Conservation (phyloP, 23 tunicate genomes). For the Styela clava region DNA sequence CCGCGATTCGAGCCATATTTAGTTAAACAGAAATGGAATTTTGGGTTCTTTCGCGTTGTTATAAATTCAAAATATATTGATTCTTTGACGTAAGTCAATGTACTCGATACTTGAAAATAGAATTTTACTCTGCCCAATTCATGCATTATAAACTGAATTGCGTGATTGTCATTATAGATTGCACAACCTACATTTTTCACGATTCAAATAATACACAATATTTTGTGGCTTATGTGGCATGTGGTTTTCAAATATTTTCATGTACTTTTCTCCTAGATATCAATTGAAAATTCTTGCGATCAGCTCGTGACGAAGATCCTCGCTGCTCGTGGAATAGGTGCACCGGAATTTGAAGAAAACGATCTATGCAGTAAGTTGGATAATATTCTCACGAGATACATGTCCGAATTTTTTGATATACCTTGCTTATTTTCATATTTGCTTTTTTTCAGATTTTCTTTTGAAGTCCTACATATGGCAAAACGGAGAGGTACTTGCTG, state of each 20-base stretch:
- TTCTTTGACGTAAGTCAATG: background rate
- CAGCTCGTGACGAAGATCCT: background rate
- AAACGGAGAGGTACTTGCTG: conserved; percentile 20
- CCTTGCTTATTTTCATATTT: background rate
- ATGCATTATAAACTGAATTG: too few species aligned
- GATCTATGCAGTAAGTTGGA: background rate
- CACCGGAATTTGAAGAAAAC: background rate
- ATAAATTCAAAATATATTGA: background rate
- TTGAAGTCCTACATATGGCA: conserved; percentile 3
- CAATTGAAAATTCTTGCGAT: background rate
- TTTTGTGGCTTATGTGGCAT: too few species aligned
- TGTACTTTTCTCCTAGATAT: background rate
- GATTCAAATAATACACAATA: too few species aligned
- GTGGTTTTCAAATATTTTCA: too few species aligned
- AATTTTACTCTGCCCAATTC: too few species aligned
- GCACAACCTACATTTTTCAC: too few species aligned
- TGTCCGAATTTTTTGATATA: background rate
- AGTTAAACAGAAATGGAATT: background rate
- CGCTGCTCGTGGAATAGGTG: background rate
- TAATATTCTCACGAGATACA: background rate
- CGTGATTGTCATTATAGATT: too few species aligned
- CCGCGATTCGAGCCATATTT: background rate
- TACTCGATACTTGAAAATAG: too few species aligned
- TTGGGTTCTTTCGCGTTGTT: background rate
- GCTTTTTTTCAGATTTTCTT: background rate